These are phyloP conservation scores for Pachyseris speciosa DNA, from an alignment of 64 coral and sea anemone genomes.

Conservation along the genomic window DNA sequence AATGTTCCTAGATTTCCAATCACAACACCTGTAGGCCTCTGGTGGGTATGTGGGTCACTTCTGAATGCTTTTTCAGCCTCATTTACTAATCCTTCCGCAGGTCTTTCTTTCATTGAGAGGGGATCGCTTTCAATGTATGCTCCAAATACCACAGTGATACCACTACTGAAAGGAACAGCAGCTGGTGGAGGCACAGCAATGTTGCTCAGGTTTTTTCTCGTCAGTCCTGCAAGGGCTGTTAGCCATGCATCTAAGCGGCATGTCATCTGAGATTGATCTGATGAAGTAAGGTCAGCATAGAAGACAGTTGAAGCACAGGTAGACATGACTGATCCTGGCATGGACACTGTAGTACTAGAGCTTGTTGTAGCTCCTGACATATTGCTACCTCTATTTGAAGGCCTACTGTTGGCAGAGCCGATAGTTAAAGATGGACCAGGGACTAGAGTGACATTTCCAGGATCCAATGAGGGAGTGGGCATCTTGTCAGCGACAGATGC, in stretches of 20 bases:
- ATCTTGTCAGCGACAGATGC: no score
- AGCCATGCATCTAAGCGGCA: not conserved
- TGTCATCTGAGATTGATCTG: not conserved
- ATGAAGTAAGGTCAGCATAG: not conserved
- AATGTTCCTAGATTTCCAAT: conserved; percentile 35
- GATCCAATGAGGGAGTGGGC: no score
- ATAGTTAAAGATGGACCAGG: no score
- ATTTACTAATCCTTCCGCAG: not conserved
- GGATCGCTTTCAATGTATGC: conserved; percentile 8
- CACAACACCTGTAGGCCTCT: not conserved
- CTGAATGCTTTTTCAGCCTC: conserved; percentile 4
- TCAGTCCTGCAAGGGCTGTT: not conserved
- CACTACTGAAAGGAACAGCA: not conserved
- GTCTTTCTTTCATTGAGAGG: not conserved
- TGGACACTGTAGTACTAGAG: no score
- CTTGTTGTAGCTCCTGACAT: no score
- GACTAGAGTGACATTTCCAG: no score
- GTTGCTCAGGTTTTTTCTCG: not conserved
- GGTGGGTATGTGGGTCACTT: not conserved
- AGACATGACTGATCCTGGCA: no score
- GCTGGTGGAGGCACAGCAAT: not conserved
- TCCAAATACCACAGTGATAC: conserved; percentile 16
- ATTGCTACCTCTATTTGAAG: no score
- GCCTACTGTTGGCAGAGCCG: no score
- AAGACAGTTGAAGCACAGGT: no score